Base-by-base conservation (phyloP, 2,113 vertebrate species). In the Dunckerocampus dactyliophorus region DNA sequence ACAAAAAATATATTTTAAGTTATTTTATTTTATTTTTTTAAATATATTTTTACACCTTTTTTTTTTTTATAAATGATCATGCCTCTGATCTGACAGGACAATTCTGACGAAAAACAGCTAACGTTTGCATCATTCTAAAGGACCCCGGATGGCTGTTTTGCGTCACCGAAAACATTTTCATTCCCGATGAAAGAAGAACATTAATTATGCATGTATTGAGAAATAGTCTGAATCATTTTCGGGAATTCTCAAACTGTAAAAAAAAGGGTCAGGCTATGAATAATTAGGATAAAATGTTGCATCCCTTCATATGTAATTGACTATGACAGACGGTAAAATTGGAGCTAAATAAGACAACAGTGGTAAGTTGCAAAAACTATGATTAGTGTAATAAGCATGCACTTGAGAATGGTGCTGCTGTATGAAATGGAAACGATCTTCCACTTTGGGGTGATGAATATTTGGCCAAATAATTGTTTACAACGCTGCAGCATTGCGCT, bases 381-480 rank as follows among this genome's bases (percentile, higher is more conserved):
- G 90, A 91, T 91, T 91, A 90, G 84, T 86, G 86, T 91, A 90
- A 90, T 91, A 91, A 91, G 88, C 88, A 89, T 89, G 88, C 89
- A 91, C 90, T 92, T 89, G 88, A 91, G 88, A 90, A 88, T 91
- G 88, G 88, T 85, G 85, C 88, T 88, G 89, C 89, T 94, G 88
- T 89, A 89, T 91, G 94, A 94, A 94, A 94, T 92, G 95, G 93
- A 94, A 94, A 92, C 94, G 93, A 93, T 95, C 92, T 91, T 93
- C 91, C 91, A 91, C 91, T 92, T 90, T 93, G 87, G 92, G 92
- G 92, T 93, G 91, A 94, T 94, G 93, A 92, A 93, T 95, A 94
- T 95, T 95, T 94, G 94, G 93, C 92, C 93, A 94, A 98, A 96
- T 97, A 97, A 99, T 98, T 98, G 95, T 98, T 98, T 98, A 97